Conservation (phyloP, 2,888 invertebrate genomes). For the Drosophila robusta region DNA sequence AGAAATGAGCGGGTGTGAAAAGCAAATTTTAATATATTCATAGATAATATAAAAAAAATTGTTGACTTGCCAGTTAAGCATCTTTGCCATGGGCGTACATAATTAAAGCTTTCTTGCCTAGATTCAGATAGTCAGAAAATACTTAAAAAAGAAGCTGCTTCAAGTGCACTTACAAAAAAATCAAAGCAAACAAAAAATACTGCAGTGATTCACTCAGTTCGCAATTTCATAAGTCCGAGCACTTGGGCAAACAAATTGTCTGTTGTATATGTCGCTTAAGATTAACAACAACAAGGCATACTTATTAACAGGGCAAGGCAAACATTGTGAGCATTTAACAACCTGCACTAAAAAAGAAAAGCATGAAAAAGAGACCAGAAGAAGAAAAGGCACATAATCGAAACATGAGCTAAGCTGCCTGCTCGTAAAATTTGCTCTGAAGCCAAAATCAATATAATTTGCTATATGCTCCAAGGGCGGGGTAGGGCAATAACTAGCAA, state of each 20-base stretch:
- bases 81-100: no score
- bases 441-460: slow-evolving; percentile 62
- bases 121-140: background rate
- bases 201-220: slow-evolving; percentile 21
- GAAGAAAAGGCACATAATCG: slow-evolving; percentile 14
- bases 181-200: slow-evolving; percentile 1
- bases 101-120: no score
- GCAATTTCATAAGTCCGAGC: slow-evolving; percentile 28
- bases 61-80: no score
- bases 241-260: slow-evolving; percentile 22
- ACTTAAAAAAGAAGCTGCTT: slow-evolving; percentile 1
- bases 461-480: slow-evolving; percentile 8
- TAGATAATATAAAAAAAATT: no score
- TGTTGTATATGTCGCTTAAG: slow-evolving; percentile 20
- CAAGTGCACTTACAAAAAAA: slow-evolving; percentile 11
- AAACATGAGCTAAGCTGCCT: slow-evolving; percentile 30
- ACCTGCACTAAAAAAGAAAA: slow-evolving; percentile 35
- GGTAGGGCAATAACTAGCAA: slow-evolving; percentile 11
- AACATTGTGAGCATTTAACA: slow-evolving; percentile 34
- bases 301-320: slow-evolving; percentile 11
- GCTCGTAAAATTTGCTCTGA: slow-evolving; percentile 40
- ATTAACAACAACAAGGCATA: slow-evolving; percentile 10
- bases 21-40: no score
- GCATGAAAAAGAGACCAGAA: background rate
- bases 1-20: no score